Percentiles rank a stretch among this genome's conserved stretches.
These are phyloP conservation scores for Drosophila paramelanica DNA, from an alignment of 2,888 invertebrate species.

Conservation along the genomic window DNA sequence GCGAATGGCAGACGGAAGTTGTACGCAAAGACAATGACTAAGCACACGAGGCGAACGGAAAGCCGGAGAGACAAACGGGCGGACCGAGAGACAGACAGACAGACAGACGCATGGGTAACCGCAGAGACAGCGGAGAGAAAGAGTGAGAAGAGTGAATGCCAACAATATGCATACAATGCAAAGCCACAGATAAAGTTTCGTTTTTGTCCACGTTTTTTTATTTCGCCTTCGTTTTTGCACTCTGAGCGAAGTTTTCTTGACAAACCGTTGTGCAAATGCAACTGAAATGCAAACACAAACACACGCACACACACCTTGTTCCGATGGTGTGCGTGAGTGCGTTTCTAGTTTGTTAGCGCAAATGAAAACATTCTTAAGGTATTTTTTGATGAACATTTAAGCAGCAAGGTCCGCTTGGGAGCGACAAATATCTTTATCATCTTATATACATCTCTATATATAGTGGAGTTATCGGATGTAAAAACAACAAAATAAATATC, in stretches of 20 bases:
- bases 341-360: conserved; percentile 32
- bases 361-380: conserved; percentile 60
- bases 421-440: conserved; percentile 1
- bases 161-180: conserved; percentile 74
- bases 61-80: conserved; percentile 10
- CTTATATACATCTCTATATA: not conserved
- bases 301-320: not conserved
- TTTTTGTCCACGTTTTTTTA: conserved; percentile 23
- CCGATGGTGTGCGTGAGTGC: conserved; percentile 2
- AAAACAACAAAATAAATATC: no score
- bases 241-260: conserved; percentile 48
- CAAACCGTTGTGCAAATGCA: conserved; percentile 51
- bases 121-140: not conserved
- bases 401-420: conserved; percentile 15
- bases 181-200: conserved; percentile 71
- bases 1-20: conserved; percentile 72
- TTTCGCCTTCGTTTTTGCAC: conserved; percentile 8
- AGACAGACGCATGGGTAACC: conserved; percentile 14
- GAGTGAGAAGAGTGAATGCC: conserved; percentile 31
- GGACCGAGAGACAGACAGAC: not conserved
- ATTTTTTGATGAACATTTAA: conserved; percentile 61
- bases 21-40: conserved; percentile 78
- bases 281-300: conserved; percentile 30
- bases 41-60: conserved; percentile 57
- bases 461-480: not conserved